Conservation (phyloP, 2,113 vertebrate species). For the Anas platyrhynchos region DNA sequence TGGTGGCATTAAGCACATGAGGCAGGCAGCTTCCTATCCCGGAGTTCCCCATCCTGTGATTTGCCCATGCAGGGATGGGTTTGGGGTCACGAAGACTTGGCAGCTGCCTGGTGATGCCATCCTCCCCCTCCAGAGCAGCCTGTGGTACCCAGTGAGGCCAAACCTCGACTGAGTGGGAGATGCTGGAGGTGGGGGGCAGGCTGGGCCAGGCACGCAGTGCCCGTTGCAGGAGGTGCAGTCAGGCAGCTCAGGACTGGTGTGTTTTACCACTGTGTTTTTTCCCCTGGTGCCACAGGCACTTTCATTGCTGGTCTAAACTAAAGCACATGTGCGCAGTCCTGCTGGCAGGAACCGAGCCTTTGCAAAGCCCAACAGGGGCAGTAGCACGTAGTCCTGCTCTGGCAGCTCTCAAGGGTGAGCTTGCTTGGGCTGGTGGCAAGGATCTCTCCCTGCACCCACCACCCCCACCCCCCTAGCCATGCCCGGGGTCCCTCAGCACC, state of each 20-base stretch:
- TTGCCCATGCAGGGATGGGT: rapidly evolving
- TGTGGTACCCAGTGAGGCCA: rapidly evolving
- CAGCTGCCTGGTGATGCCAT: neutral
- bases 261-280: neutral
- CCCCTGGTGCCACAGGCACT: neutral
- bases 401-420: neutral
- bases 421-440: neutral
- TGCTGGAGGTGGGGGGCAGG: neutral
- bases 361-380: rapidly evolving
- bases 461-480: neutral
- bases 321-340: neutral
- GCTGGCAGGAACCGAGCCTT: neutral
- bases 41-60: neutral
- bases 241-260: neutral
- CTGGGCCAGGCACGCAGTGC: rapidly evolving
- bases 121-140: neutral
- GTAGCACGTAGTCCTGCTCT: rapidly evolving
- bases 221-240: rapidly evolving
- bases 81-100: neutral
- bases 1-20: rapidly evolving
- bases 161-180: rapidly evolving
- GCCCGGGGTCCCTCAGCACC: neutral
- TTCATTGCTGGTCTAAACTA: neutral
- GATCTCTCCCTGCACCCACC: too few species aligned
- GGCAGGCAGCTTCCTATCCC: neutral